Percentiles rank a stretch among this genome's conserved stretches.
Evolutionary conservation across 2,113 vertebrate genomes (phyloP).

Genomic region (Guaruba guarouba): DNA sequence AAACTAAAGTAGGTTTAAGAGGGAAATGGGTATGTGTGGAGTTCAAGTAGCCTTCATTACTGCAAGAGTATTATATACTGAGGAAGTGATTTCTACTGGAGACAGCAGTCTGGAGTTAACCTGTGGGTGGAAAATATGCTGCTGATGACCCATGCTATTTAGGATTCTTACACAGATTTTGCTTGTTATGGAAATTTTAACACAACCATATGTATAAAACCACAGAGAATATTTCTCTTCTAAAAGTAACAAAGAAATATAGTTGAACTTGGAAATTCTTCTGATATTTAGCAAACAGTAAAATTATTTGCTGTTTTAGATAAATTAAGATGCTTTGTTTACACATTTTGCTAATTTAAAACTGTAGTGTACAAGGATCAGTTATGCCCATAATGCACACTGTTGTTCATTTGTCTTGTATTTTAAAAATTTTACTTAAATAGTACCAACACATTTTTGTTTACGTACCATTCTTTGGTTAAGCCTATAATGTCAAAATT

Average conservation of each 20-base stretch:
- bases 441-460: neutral
- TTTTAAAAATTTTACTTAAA: neutral
- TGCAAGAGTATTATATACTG: neutral
- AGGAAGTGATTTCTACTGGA: neutral
- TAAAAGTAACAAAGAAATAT: slow-evolving; percentile 5
- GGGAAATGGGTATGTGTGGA: neutral
- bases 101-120: neutral
- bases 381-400: neutral
- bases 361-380: neutral
- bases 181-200: slow-evolving; percentile 23
- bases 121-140: neutral
- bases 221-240: neutral
- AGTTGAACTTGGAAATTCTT: slow-evolving; percentile 2
- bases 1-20: neutral
- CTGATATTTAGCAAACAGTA: neutral
- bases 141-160: neutral
- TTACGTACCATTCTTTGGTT: neutral
- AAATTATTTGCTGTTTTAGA: neutral
- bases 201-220: slow-evolving; percentile 3
- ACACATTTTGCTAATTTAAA: neutral
- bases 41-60: neutral
- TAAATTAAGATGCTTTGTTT: neutral
- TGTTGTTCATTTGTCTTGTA: neutral
- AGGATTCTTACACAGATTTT: neutral
- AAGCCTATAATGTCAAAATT: neutral